Conservation (phyloP, 2,888 invertebrate species). For the Palloptera scutellata region DNA sequence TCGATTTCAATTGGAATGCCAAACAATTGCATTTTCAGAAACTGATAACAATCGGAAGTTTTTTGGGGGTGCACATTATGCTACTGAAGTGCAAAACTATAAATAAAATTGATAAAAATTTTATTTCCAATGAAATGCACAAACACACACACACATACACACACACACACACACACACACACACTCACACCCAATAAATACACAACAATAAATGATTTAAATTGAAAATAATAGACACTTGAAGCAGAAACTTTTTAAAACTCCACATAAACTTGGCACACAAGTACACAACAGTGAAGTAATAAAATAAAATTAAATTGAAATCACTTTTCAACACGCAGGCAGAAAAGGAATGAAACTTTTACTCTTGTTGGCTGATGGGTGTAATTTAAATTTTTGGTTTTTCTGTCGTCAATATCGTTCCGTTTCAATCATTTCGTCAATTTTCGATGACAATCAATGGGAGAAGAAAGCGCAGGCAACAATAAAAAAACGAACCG, state of each 20-base stretch:
- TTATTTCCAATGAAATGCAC: not conserved
- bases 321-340: conserved; percentile 24
- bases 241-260: not conserved
- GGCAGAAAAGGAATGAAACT: not conserved
- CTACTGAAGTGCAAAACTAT: no score
- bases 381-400: not conserved
- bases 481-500: no score
- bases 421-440: conserved; percentile 20
- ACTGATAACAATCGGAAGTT: no score
- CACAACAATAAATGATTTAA: conserved; percentile 18
- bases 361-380: not conserved
- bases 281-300: not conserved
- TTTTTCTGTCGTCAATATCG: not conserved
- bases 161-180: not conserved
- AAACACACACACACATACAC: conserved; percentile 31
- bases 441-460: conserved; percentile 15
- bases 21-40: no score
- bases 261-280: not conserved
- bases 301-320: conserved; percentile 13
- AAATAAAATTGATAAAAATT: not conserved
- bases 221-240: conserved; percentile 6
- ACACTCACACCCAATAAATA: conserved; percentile 12
- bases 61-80: no score
- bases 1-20: no score
- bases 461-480: not conserved